Base-by-base conservation (phyloP, 2,888 invertebrate genomes). In the Drosophila cognata region DNA sequence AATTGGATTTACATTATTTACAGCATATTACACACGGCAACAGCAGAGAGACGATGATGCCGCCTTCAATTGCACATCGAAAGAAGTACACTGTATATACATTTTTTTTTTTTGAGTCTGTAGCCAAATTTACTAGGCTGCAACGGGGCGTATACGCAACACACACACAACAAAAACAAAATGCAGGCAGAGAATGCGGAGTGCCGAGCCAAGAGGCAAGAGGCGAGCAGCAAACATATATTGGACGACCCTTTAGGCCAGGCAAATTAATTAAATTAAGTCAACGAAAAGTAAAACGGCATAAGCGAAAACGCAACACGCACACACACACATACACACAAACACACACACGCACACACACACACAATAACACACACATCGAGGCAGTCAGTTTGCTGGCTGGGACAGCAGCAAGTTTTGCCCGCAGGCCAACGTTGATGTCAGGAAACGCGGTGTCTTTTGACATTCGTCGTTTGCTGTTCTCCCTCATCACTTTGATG, bases 1-100 rank as follows among this genome's bases (percentile, higher is more conserved):
- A 89, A 89, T 88, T 84, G 88, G 74, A 88, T 82, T 89, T 89
- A 77, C 82, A 88, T 88, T 88, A 89, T 89, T 89, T 82, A 88
- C 86, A 84, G 84, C 88, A 88, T 84, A 86, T 78, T 82, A 83
- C 67, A 77, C 84, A 71, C 29, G 43, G 67, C 29, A 53, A 38
- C 21, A 16, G 38, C 16, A 33, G 46, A 16, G 21, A 25, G 72
- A 58, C 61, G 52, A 65, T 25, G 46, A 46, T 21, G 46, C 46
- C 46, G 33, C 53, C 55, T 48, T 53, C 51, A 58, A 70, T 43
- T 50, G 35, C 66, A 55, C 67, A 68, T 77, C 66, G 63, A 79
- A 61, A 64, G 77, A 52, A 25, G 31, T 63, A 78, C 53, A 53
- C 46, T 21, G 50, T 43, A 50, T 58, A 48, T 58, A 55, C 63